Base-by-base conservation (phyloP, 2,797 vertebrate species). In the Agapornis canus region DNA sequence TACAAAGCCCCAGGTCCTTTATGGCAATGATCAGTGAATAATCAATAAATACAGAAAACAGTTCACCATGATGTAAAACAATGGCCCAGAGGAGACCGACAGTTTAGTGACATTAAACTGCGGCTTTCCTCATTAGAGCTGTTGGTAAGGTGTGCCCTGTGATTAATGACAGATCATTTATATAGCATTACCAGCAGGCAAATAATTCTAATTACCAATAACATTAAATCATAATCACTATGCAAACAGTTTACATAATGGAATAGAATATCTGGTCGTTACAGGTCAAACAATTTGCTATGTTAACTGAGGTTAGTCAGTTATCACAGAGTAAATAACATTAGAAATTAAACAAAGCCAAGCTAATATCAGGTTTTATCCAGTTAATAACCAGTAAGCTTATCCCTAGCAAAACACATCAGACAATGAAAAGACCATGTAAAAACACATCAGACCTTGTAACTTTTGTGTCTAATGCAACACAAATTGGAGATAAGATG, bases 211-310 rank as follows among this genome's bases (percentile, higher is more conserved):
- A 96, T 97, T 96, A 96, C 87, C 63, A 92, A 82, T 80, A 87
- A 79, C 94, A 95, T 94, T 96, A 96, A 96, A 80, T 89, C 78
- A 65, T 91, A 94, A 97, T 97, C 96, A 95, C 90, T 95, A 95
- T 93, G 94, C 95, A 97, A 97, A 98, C 95, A 92, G 97, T 95
- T 96, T 97, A 94, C 90, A 92, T 96, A 97, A 96, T 92, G 87
- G 89, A 96, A 97, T 93, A 59, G 94, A 95, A 95, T 96, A 92
- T 77, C 65, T 96, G 96, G 94, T 91, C 96, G 95, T 98, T 97
- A 94, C 54, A 96, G 90, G 85, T 85, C 93, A 96, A 97, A 96
- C 88, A 91, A 96, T 93, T 96, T 93, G 77, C 82, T 86, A 32
- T 89, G 92, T 95, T 97, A 97, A 96, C 95, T 92, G 95, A 92